Evolutionary conservation across 2,888 invertebrate genomes (phyloP), one percentile per base, ranked within the genome.

Genomic region (Cantharis flavilabris): DNA sequence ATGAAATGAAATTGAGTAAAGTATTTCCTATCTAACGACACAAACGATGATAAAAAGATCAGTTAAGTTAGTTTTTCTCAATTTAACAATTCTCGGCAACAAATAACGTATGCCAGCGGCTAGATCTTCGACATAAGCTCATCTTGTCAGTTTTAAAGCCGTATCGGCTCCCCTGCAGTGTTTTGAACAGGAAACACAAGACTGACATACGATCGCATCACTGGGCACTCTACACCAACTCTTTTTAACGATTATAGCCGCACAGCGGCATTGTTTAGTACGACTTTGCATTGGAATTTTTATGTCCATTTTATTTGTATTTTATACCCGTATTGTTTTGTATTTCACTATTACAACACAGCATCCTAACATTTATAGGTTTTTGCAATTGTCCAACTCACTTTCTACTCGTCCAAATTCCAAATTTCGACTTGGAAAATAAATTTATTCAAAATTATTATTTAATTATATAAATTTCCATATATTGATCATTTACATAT

Each of bases 131-230:
- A 73, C 78, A 76, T 76, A 76, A 76, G 70, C 78, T 64, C 78
- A 75, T 79, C 78, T 73, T 78, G 79, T 80, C 79, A 78, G 76
- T 73, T 75, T 77, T 75, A 76, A 76, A 79, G 77, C 72, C 73
- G 75, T 77, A 80, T 80, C 77, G 79, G 80, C 80, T 79, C 80
- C 81, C 83, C 83, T 71, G 83, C 80, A 72, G 84, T 79, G 82
- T 80, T 76, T 78, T 82, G 82, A 83, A 83, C 83, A 82, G 82
- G 82, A 83, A 83, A 84, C 84, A 83, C 83, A 82, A 82, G 84
- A 72, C 83, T 81, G 82, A 83, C 82, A 82, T 83, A 83, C 82
- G 83, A 84, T 83, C 82, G 79, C 83, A 83, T 83, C 83, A 82
- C 80, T 79, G 82, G 81, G 80, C 82, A 83, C 83, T 83, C 83